Percentiles rank a stretch among this genome's conserved stretches.
These are phyloP conservation scores for Agrotis exclamationis DNA, from an alignment of 2,888 invertebrate genomes.

Conservation along the genomic window DNA sequence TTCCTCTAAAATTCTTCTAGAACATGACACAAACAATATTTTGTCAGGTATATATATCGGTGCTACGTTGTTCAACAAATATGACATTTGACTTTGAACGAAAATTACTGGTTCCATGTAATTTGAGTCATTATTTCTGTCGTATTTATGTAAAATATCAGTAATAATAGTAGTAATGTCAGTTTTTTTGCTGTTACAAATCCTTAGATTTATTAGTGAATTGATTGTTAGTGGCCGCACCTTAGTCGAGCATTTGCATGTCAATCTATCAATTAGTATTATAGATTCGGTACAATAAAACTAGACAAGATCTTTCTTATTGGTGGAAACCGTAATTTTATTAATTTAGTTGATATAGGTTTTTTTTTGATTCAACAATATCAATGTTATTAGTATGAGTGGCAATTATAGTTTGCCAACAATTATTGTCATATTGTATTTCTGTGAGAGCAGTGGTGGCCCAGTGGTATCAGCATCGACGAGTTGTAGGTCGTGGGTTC, in stretches of 20 bases:
- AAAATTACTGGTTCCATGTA: slow-evolving; percentile 38
- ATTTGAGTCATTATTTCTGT: slow-evolving; percentile 45
- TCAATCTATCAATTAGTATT: slow-evolving; percentile 54
- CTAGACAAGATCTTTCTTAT: slow-evolving; percentile 18
- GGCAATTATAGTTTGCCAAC: slow-evolving; percentile 7
- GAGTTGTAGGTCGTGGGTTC: too few species aligned
- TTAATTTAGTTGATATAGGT: not conserved
- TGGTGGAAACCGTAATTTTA: slow-evolving; percentile 11
- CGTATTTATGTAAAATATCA: slow-evolving; percentile 57
- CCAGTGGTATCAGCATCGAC: too few species aligned
- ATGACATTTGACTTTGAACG: slow-evolving; percentile 38
- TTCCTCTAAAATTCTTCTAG: not conserved
- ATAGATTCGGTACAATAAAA: slow-evolving; percentile 28
- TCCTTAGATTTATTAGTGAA: slow-evolving; percentile 55
- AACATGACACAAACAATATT: slow-evolving; percentile 12
- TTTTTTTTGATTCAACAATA: slow-evolving; percentile 8
- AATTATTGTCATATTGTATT: not conserved
- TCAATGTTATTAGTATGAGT: slow-evolving; percentile 16
- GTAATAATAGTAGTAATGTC: slow-evolving; percentile 52
- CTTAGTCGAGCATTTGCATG: slow-evolving; percentile 43
- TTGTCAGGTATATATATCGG: slow-evolving; percentile 9
- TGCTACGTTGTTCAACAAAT: slow-evolving; percentile 34
- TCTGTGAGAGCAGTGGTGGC: too few species aligned
- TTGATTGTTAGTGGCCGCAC: slow-evolving; percentile 50
- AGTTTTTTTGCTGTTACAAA: slow-evolving; percentile 55